Evolutionary conservation across 2,888 invertebrate genomes (phyloP).

Genomic region (Tipula vernalis): DNA sequence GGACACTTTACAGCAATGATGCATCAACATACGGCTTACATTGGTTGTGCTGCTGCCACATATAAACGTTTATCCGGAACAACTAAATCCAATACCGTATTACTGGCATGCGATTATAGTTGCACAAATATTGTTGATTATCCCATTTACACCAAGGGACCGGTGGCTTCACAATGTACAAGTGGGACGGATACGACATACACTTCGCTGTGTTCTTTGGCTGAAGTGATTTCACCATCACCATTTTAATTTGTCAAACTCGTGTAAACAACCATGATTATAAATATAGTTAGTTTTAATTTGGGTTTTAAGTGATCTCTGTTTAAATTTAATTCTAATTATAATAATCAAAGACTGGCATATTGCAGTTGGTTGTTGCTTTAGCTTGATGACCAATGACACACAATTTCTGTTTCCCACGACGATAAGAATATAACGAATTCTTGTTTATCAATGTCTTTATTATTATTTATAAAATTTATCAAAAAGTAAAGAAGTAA

Average conservation of each 20-base stretch:
- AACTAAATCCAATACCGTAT: not conserved
- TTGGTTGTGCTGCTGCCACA: constrained; percentile 14
- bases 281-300: too few species aligned
- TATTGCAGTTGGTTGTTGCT: too few species aligned
- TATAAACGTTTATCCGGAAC: not conserved
- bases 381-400: too few species aligned
- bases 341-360: too few species aligned
- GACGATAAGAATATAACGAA: too few species aligned
- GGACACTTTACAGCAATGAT: constrained; percentile 16
- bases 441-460: too few species aligned
- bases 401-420: too few species aligned
- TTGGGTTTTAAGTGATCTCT: too few species aligned
- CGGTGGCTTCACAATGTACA: constrained; percentile 10
- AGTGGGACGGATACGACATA: not conserved
- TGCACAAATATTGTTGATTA: constrained; percentile 9
- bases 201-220: not conserved
- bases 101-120: constrained; percentile 15
- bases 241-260: not conserved
- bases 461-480: too few species aligned
- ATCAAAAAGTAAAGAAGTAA: too few species aligned
- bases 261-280: too few species aligned
- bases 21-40: constrained; percentile 8
- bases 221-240: not conserved
- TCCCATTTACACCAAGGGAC: constrained; percentile 13
- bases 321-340: too few species aligned